These are phyloP conservation scores for Noctilio leporinus DNA, from an alignment of 2,113 vertebrate genomes.

Conservation along the genomic window DNA sequence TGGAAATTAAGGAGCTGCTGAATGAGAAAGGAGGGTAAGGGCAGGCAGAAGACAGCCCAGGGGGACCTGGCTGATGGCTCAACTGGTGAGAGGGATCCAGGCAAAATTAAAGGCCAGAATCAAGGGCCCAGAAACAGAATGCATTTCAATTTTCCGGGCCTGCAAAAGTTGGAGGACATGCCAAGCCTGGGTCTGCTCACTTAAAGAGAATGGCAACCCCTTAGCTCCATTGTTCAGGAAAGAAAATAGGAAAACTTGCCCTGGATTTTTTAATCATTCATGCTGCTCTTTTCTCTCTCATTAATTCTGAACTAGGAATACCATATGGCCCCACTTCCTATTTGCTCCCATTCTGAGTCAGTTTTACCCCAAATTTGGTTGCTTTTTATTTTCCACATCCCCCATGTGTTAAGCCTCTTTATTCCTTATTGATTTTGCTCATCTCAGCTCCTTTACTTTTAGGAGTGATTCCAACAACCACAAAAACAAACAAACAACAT, in stretches of 20 bases:
- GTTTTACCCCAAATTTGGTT: neutral
- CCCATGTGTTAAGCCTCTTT: conserved; percentile 9
- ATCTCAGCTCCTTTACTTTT: conserved; percentile 55
- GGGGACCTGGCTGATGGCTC: neutral
- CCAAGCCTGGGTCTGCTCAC: neutral
- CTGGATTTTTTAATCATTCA: neutral
- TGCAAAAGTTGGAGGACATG: neutral
- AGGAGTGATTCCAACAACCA: conserved; percentile 50
- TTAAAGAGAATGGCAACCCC: neutral
- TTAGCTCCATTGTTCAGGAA: neutral
- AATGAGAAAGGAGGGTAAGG: neutral
- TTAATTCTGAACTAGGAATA: neutral
- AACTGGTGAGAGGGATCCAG: neutral
- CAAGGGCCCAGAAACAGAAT: neutral
- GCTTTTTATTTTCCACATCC: neutral
- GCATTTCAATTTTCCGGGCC: neutral
- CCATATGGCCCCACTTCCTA: rapidly evolving
- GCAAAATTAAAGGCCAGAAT: neutral
- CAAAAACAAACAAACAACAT: neutral
- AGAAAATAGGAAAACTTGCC: neutral
- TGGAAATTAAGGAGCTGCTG: neutral
- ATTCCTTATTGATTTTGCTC: conserved; percentile 52
- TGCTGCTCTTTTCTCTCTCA: neutral
- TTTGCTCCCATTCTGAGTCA: neutral
- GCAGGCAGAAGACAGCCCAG: neutral